phyloP scores from a whole-genome alignment of 92 coral and sea anemone species.

The Galaxea fascicularis region DNA sequence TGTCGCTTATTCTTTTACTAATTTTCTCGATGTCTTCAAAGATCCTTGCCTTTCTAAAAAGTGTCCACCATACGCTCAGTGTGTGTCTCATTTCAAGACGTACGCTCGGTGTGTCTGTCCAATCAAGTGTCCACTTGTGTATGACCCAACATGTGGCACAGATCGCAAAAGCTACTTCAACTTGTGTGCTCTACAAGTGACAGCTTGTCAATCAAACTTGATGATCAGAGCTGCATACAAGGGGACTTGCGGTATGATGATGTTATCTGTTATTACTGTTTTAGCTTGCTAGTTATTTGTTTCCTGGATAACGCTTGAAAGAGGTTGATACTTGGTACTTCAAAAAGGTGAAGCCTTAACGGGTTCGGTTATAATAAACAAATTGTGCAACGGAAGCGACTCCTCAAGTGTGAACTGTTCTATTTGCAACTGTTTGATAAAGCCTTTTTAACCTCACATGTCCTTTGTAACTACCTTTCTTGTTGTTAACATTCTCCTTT shows the following conservation, averaged over 20 bases:
- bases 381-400: too few species aligned
- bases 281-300: background rate
- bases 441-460: too few species aligned
- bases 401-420: too few species aligned
- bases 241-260: constrained; percentile 90
- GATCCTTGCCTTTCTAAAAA: constrained; percentile 84
- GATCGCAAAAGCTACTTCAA: constrained; percentile 84
- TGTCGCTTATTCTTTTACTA: background rate
- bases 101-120: constrained; percentile 85
- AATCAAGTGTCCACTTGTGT: constrained; percentile 76
- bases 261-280: constrained; percentile 1
- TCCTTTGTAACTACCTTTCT: too few species aligned
- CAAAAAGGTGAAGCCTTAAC: too few species aligned
- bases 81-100: constrained; percentile 69
- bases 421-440: too few species aligned
- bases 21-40: constrained; percentile 29
- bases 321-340: too few species aligned
- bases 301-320: background rate
- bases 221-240: constrained; percentile 63
- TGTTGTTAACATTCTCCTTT: too few species aligned
- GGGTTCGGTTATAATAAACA: too few species aligned
- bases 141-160: constrained; percentile 87
- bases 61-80: constrained; percentile 86
- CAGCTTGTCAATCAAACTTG: constrained; percentile 75
- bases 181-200: constrained; percentile 80